Conservation (phyloP, 1,140 invertebrate genomes). For the Panonychus citri region DNA sequence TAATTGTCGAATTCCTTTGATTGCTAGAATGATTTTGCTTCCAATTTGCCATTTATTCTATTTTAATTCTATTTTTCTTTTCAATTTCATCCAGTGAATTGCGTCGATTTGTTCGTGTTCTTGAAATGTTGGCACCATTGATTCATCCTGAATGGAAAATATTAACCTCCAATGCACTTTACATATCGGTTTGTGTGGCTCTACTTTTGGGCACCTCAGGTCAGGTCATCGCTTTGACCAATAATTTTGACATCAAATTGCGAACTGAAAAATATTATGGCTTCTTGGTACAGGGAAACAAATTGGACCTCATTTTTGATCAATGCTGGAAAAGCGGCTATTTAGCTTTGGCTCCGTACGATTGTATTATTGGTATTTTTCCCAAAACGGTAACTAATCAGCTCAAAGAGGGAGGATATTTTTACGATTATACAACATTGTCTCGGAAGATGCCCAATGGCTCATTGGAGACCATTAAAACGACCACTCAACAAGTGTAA, state of each 20-base stretch:
- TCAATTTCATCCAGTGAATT: background rate
- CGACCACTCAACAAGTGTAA: no score
- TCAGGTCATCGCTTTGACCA: background rate
- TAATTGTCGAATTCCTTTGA: no score
- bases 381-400: background rate
- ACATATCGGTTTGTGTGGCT: background rate
- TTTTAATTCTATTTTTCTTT: background rate
- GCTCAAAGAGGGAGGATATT: background rate
- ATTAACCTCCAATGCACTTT: background rate
- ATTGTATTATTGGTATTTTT: background rate
- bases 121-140: background rate
- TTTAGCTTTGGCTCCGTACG: background rate
- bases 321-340: background rate
- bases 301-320: background rate
- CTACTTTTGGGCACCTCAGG: background rate
- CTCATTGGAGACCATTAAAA: background rate
- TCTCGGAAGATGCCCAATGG: background rate
- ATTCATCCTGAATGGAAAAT: background rate
- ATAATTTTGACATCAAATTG: background rate
- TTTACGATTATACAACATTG: background rate
- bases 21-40: no score
- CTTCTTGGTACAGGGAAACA: background rate
- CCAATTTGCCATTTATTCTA: no score
- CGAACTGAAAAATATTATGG: background rate
- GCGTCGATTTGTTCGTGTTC: background rate